Conservation (phyloP, 2,888 invertebrate genomes). For the Hypolimnas misippus region DNA sequence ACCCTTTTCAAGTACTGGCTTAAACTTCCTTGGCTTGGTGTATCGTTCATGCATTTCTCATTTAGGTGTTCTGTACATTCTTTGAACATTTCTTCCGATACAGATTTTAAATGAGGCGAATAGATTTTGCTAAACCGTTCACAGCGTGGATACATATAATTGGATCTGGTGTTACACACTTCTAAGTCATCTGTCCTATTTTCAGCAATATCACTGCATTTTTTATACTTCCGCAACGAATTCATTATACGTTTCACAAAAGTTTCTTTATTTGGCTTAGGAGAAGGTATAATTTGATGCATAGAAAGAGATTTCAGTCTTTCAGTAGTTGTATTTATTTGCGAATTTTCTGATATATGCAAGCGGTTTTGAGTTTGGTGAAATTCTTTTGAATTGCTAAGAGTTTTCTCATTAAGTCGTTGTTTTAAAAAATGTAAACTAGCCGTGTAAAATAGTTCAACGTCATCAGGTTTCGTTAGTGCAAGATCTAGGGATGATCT, state of each 20-base stretch:
- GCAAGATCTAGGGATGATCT: conserved; percentile 37
- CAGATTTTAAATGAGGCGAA: conserved; percentile 54
- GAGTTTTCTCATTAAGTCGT: conserved; percentile 63
- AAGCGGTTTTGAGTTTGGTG: conserved; percentile 59
- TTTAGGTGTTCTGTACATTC: conserved; percentile 15
- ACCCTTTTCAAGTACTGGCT: conserved; percentile 33
- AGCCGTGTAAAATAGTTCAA: conserved; percentile 67
- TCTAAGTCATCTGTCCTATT: conserved; percentile 46
- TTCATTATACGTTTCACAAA: conserved; percentile 61
- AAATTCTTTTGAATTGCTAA: conserved; percentile 34
- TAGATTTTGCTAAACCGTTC: conserved; percentile 50
- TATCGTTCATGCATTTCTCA: conserved; percentile 43
- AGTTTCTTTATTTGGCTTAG: conserved; percentile 61
- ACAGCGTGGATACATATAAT: conserved; percentile 66
- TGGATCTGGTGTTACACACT: conserved; percentile 54
- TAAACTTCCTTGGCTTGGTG: conserved; percentile 39
- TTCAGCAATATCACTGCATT: conserved; percentile 45
- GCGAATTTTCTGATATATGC: conserved; percentile 40
- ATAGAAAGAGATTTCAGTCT: conserved; percentile 56
- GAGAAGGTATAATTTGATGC: conserved; percentile 72
- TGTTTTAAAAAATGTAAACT: conserved; percentile 70
- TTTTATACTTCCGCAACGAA: conserved; percentile 57
- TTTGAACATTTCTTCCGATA: conserved; percentile 58
- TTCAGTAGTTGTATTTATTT: conserved; percentile 2
- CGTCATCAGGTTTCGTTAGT: conserved; percentile 52